Percentiles rank a stretch among this genome's conserved stretches.
Conservation (phyloP, 2,113 vertebrate genomes). For the Typhlomys cinereus region DNA sequence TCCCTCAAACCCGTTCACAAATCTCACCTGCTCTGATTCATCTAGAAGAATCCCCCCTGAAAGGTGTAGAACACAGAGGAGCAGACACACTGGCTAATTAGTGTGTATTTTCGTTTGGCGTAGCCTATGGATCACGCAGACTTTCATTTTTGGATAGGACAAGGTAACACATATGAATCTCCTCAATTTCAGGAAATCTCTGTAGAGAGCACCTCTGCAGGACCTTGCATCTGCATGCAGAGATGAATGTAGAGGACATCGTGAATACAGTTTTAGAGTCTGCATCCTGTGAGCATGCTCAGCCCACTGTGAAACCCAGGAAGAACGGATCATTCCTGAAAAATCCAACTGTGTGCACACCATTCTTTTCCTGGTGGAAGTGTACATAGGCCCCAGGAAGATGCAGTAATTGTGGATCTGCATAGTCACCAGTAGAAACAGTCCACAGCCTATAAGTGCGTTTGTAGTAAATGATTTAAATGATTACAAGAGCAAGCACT, state of each 20-base stretch:
- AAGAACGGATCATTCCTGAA: neutral
- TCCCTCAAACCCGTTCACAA: neutral
- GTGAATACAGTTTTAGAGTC: neutral
- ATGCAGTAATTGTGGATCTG: neutral
- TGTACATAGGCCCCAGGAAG: neutral
- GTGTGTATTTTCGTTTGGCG: neutral
- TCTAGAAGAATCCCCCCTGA: neutral
- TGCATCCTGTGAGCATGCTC: neutral
- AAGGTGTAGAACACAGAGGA: neutral
- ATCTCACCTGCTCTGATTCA: neutral
- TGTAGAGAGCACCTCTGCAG: neutral
- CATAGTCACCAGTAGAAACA: neutral
- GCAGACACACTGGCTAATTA: neutral
- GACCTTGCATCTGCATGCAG: neutral
- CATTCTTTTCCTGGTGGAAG: neutral
- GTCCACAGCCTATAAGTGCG: neutral
- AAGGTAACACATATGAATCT: neutral
- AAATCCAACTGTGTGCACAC: accelerated
- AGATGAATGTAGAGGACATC: neutral
- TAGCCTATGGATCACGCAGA: neutral
- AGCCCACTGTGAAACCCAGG: neutral
- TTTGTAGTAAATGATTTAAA: neutral
- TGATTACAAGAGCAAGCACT: neutral
- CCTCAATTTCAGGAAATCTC: neutral
- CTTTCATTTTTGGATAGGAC: constrained; percentile 11